phyloP scores from a whole-genome alignment of 2,888 invertebrate species.

The Ennomos fuscantarius region DNA sequence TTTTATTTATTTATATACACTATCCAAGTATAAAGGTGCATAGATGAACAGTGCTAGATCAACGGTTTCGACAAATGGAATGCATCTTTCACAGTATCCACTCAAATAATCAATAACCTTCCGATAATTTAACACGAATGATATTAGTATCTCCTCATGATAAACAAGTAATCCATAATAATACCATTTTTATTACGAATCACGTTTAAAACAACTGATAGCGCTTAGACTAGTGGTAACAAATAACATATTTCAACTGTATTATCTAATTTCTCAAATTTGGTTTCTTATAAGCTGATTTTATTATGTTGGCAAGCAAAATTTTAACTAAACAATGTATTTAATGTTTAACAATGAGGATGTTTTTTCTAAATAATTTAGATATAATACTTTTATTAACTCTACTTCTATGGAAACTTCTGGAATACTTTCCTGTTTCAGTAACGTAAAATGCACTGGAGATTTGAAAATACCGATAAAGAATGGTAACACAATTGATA shows the following conservation, averaged over 20 bases:
- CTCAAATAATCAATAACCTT: constrained; percentile 67
- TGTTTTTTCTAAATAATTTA: background rate
- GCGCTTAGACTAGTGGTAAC: constrained; percentile 83
- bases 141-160: constrained; percentile 58
- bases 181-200: constrained; percentile 51
- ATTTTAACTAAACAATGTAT: constrained; percentile 2
- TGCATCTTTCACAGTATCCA: constrained; percentile 79
- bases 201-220: constrained; percentile 72
- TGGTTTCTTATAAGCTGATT: constrained; percentile 10
- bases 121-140: constrained; percentile 65
- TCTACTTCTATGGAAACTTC: constrained; percentile 1
- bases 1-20: constrained; percentile 55
- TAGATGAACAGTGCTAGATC: constrained; percentile 76
- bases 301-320: constrained; percentile 7
- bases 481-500: constrained; percentile 16
- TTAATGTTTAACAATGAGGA: constrained; percentile 1
- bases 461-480: constrained; percentile 8
- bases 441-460: constrained; percentile 1
- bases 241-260: constrained; percentile 70
- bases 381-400: background rate
- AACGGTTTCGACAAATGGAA: constrained; percentile 77
- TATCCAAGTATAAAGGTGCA: constrained; percentile 70
- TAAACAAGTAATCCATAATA: constrained; percentile 59
- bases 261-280: constrained; percentile 48
- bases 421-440: background rate